Base-by-base conservation (phyloP, 35 echinoderm and acorn worm species). In the Stichopus chloronotus region DNA sequence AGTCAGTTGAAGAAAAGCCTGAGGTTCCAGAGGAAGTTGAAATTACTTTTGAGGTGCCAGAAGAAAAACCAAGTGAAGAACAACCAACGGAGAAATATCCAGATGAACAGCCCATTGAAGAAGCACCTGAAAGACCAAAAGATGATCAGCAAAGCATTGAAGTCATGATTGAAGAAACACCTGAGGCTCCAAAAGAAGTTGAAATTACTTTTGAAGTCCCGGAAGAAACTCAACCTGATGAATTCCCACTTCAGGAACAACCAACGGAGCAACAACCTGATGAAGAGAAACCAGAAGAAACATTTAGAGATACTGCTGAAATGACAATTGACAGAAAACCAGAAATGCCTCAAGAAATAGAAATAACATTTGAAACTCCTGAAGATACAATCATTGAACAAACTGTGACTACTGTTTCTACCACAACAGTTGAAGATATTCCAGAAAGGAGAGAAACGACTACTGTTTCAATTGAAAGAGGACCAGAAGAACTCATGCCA, bases 1-100 rank as follows among this genome's bases (percentile, higher is more conserved):
- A 87, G 7, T 14, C 83, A 56, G 55, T 87, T 20, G 58, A 87
- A 19, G 83, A 87, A 55, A 24, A 87, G 55, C 83, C 83, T 20
- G 12, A 17, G n/a, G 52, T 87, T n/a, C 60, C 85, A 16, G 11
- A 87, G 8, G 85, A 87, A 87, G 22, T 87, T 87, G 7, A 87
- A 43, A 68, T 87, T 23, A 63, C 77, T 7, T 55, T 86, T 63
- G 91, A 95, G 56, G 78, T 90, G 9, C 88, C 93, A 30, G 93
- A 90, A 79, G 90, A 78, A 57, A 77, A 57, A 20, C 81, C 81
- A 63, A 19, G 24, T 17, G 57, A 68, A 59, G 92, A 93, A 76
- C 57, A 84, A 23, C 80, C 92, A 22, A 65, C 87, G 9, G 63
- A 88, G 58, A 61, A 61, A 59, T 63, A 16, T 25, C 78, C 20